Evolutionary conservation across 2,888 invertebrate genomes (phyloP).

Genomic region (Sinopyrophorus schimmeli): DNA sequence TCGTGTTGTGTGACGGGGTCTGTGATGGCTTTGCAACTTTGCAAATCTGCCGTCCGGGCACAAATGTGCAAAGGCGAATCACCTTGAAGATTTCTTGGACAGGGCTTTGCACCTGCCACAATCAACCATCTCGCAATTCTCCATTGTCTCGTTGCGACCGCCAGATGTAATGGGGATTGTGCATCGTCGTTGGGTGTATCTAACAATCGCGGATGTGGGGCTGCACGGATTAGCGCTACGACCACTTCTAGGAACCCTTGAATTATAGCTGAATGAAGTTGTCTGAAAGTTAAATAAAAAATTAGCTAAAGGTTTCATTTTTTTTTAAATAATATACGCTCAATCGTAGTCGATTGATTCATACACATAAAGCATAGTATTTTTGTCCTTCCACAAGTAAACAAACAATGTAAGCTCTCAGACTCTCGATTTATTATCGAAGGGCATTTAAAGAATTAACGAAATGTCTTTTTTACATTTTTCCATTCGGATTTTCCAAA

Average conservation of each 20-base stretch:
- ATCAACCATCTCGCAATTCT: constrained; percentile 76
- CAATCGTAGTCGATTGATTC: no score
- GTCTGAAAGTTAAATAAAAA: constrained; percentile 58
- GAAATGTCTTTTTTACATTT: neutral
- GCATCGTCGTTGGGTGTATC: constrained; percentile 80
- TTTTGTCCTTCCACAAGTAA: no score
- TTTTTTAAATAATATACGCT: neutral
- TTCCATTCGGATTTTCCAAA: neutral
- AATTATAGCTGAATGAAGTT: constrained; percentile 83
- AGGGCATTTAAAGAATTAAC: no score
- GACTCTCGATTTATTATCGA: no score
- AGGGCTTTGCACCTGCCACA: constrained; percentile 73
- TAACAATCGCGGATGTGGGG: constrained; percentile 75
- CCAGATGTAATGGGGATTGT: constrained; percentile 84
- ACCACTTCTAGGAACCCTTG: constrained; percentile 75
- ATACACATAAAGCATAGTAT: no score
- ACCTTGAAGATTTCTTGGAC: constrained; percentile 72
- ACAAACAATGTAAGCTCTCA: no score
- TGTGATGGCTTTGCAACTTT: constrained; percentile 74
- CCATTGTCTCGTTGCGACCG: constrained; percentile 76
- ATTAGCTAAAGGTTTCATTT: neutral
- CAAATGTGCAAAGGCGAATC: constrained; percentile 89
- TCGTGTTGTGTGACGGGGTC: constrained; percentile 64
- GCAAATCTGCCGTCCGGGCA: constrained; percentile 68
- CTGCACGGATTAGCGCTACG: constrained; percentile 73